Percentiles rank a stretch among this genome's conserved stretches.
phyloP scores from a whole-genome alignment of 1,140 invertebrate genomes.

The Panagrolaimus sp. region DNA sequence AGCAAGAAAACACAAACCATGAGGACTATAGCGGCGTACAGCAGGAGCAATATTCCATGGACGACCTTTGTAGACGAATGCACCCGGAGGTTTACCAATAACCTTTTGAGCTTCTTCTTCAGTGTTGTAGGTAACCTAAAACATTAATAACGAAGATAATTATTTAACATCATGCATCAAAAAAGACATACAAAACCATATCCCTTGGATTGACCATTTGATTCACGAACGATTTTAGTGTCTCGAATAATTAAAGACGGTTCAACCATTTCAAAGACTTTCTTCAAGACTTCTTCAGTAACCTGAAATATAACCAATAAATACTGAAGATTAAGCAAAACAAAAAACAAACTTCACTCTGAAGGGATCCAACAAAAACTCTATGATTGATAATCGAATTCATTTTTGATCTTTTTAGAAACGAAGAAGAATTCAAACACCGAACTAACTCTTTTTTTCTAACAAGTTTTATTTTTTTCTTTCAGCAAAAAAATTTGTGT shows the following conservation, averaged over 20 bases:
- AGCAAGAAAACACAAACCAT: background rate
- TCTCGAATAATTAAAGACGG: background rate
- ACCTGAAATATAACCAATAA: background rate
- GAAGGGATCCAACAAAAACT: constrained; percentile 1
- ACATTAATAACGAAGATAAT: too few species aligned
- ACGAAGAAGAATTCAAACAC: too few species aligned
- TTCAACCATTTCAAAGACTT: background rate
- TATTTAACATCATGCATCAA: too few species aligned
- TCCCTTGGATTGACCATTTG: constrained; percentile 1
- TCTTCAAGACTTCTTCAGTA: background rate
- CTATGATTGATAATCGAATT: background rate
- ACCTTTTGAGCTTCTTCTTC: background rate
- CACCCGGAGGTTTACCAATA: background rate
- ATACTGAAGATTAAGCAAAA: background rate
- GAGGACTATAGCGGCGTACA: background rate
- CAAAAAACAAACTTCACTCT: background rate
- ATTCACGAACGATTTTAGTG: constrained; percentile 1
- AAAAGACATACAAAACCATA: constrained; percentile 2
- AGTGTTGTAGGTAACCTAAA: background rate
- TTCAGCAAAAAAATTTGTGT: too few species aligned
- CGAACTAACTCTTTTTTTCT: too few species aligned
- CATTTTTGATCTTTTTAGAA: too few species aligned
- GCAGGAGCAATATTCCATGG: constrained; percentile 12
- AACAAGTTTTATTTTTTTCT: too few species aligned
- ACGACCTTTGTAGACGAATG: background rate